Evolutionary conservation across 2,797 vertebrate species (phyloP), one percentile per base, ranked within the genome.

Genomic region (Peromyscus melanophrys): DNA sequence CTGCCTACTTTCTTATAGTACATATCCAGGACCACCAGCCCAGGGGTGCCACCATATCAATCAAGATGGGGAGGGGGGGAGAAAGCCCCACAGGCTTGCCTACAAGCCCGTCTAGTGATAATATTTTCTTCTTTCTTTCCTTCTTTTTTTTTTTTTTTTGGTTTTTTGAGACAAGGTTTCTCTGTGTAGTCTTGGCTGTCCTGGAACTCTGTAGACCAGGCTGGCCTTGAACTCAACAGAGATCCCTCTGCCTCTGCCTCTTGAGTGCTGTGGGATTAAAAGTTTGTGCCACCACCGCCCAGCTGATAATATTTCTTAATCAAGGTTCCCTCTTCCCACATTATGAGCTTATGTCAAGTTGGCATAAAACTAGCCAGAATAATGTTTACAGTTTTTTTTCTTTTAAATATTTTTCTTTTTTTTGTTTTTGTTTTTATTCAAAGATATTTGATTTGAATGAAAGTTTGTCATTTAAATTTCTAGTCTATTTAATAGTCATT

Each of bases 401-500:
- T 61, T 82, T 61, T 37, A 25, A 29, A 29, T 82, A 43, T 37
- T 43, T 85, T 57, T 57, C 52, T n/a, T 23, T 10, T 69, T 8
- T 10, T 69, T 55, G 52, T 55, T 55, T 55, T 55, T 55, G 21
- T 16, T 67, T 34, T n/a, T 85, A 31, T 3, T 55, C 65, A 86
- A 19, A 55, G 71, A 80, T 16, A 2, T 88, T 97, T 85, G 31
- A 78, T 95, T 93, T 95, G n/a, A 14, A 49, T 96, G 43, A 71
- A 94, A 95, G 59, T 46, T 93, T 83, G n/a, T 27, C 86, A 16
- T 95, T 96, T 94, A 73, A 63, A 76, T 61, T 77, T 77, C 55
- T 87, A 46, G n/a, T 83, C 90, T 95, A 73, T 52, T 94, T 81
- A 88, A 78, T 19, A 92, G 23, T 84, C 37, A 40, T 92, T 89